A percentile compares a stretch with the other conserved stretches of the same genome.
Conservation (phyloP, 30 jellyfish, hydroid and myxozoan species). For the Aurelia coerulea region DNA sequence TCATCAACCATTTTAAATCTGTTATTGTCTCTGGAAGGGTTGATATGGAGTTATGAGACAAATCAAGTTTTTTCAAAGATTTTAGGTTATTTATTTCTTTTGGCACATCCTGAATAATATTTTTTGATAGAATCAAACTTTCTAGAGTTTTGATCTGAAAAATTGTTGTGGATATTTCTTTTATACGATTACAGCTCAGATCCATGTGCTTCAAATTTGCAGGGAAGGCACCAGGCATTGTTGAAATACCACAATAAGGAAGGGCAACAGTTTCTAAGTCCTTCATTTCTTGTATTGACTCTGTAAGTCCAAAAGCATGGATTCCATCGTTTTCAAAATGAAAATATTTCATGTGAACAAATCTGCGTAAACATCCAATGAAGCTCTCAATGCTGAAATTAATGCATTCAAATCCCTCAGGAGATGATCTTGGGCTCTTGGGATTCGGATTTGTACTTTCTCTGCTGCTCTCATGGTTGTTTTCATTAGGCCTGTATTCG, state of each 20-base stretch:
- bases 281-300: neutral
- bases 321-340: constrained; percentile 33
- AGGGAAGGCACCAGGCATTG: neutral
- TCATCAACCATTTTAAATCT: constrained; percentile 16
- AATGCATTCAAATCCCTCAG: neutral
- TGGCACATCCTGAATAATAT: constrained; percentile 59
- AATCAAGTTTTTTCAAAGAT: constrained; percentile 53
- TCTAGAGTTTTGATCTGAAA: constrained; percentile 24
- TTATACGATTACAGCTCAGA: constrained; percentile 38
- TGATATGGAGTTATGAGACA: constrained; percentile 39
- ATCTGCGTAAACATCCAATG: neutral
- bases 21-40: constrained; percentile 21
- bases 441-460: neutral
- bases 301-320: neutral
- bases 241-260: constrained; percentile 29
- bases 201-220: constrained; percentile 32
- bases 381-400: neutral
- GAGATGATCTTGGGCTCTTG: constrained; percentile 6
- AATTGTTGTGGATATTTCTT: constrained; percentile 38
- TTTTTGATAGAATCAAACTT: constrained; percentile 49
- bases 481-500: neutral
- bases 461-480: neutral
- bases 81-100: constrained; percentile 14
- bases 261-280: constrained; percentile 11
- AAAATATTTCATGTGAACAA: constrained; percentile 6